Percentiles rank a stretch among this genome's conserved stretches.
Conservation (phyloP, 2,888 invertebrate species). For the Pyrgus malvae region DNA sequence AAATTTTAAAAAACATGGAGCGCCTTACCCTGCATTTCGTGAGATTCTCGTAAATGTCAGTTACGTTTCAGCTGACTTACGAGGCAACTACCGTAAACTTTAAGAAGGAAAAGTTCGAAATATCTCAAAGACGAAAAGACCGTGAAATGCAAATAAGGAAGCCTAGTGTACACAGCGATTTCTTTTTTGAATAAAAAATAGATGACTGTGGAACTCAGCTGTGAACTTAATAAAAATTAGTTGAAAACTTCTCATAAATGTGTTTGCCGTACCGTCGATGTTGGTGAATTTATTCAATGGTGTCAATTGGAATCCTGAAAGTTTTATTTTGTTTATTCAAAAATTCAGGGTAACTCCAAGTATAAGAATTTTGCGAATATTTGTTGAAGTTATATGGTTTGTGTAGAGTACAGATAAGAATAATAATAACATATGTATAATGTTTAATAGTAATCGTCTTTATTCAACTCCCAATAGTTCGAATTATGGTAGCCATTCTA, state of each 20-base stretch:
- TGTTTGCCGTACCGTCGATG: conserved; percentile 41
- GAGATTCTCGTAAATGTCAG: conserved; percentile 41
- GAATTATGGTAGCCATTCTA: too few species aligned
- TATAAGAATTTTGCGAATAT: too few species aligned
- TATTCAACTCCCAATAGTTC: too few species aligned
- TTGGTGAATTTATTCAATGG: conserved; percentile 32
- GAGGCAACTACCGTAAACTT: conserved; percentile 68
- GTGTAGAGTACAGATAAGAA: too few species aligned
- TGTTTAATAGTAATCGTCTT: too few species aligned
- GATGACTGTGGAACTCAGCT: conserved; percentile 39
- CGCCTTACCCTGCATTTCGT: background rate
- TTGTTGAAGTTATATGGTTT: too few species aligned
- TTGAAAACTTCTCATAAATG: conserved; percentile 44
- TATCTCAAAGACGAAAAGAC: conserved; percentile 57
- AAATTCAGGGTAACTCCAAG: too few species aligned
- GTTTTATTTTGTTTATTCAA: background rate
- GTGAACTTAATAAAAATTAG: conserved; percentile 53
- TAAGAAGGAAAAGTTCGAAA: conserved; percentile 64
- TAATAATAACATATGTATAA: too few species aligned
- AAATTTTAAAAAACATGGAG: background rate
- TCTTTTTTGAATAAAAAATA: conserved; percentile 43
- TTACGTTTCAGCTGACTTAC: conserved; percentile 54
- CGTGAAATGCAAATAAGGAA: conserved; percentile 56
- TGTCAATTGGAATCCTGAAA: background rate
- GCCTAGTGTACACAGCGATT: conserved; percentile 52